A percentile compares a stretch with the other conserved stretches of the same genome.
Evolutionary conservation across 2,888 invertebrate genomes (phyloP).

Genomic region (Carabus problematicus): DNA sequence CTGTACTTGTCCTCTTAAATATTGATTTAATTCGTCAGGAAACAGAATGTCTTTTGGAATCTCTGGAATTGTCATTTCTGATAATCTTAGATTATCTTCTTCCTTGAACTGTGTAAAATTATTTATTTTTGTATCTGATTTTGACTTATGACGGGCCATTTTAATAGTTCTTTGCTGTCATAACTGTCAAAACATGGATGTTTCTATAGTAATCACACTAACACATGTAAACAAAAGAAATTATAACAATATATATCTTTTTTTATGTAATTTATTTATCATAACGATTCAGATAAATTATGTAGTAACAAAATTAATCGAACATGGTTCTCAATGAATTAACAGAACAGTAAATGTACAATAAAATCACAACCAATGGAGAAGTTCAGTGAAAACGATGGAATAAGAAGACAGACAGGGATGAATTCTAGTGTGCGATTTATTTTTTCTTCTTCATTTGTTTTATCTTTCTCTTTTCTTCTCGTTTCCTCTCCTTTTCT

Average conservation of each 20-base stretch:
- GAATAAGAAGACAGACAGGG: constrained; percentile 2
- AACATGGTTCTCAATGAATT: constrained; percentile 11
- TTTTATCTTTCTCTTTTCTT: constrained; percentile 82
- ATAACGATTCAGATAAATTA: constrained; percentile 38
- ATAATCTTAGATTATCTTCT: constrained; percentile 45
- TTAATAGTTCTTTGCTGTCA: too few species aligned
- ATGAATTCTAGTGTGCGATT: neutral
- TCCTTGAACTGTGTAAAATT: neutral
- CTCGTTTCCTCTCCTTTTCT: constrained; percentile 77
- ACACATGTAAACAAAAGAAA: too few species aligned
- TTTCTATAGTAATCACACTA: neutral
- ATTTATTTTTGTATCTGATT: neutral
- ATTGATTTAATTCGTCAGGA: constrained; percentile 68
- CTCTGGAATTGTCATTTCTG: constrained; percentile 44
- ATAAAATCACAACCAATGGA: too few species aligned
- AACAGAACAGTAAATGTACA: constrained; percentile 12
- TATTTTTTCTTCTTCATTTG: constrained; percentile 75
- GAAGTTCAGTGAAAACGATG: too few species aligned
- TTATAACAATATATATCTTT: too few species aligned
- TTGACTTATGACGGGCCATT: too few species aligned
- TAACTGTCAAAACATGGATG: too few species aligned
- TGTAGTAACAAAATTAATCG: constrained; percentile 21
- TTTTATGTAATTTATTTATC: constrained; percentile 20
- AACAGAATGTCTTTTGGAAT: constrained; percentile 62
- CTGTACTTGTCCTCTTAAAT: constrained; percentile 66